Percentiles rank a stretch among this genome's conserved stretches.
These are phyloP conservation scores for Coregonus ussuriensis DNA, from an alignment of 2,797 vertebrate genomes.

Conservation along the genomic window DNA sequence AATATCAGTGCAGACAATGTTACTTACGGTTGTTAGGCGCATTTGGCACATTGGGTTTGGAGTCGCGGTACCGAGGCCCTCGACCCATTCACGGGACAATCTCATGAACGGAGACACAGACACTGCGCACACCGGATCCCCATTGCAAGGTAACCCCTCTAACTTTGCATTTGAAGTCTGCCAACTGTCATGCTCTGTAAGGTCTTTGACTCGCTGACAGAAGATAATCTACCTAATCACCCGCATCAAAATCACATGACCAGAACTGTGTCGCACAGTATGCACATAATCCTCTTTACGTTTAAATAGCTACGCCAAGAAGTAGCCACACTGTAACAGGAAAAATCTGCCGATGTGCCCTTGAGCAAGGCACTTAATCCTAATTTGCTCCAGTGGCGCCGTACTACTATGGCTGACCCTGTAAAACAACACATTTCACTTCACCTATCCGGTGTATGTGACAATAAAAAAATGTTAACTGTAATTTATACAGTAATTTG, in stretches of 20 bases:
- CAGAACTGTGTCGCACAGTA: no score
- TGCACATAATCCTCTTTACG: no score
- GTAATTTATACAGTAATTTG: no score
- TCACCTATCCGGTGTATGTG: no score
- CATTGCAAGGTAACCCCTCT: background rate
- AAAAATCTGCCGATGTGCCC: no score
- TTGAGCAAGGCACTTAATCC: no score
- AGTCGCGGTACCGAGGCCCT: slow-evolving; percentile 50
- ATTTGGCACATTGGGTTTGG: slow-evolving; percentile 17
- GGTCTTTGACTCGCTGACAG: background rate
- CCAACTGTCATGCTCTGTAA: background rate
- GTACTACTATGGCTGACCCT: no score
- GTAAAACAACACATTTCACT: no score
- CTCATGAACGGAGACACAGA: background rate
- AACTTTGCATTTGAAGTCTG: background rate
- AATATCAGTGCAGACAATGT: background rate
- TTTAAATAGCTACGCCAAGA: no score
- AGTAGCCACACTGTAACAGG: no score
- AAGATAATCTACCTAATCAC: background rate
- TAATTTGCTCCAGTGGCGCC: no score
- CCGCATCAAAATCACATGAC: background rate
- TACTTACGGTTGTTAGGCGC: slow-evolving; percentile 8
- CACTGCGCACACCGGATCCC: background rate
- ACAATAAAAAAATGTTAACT: no score
- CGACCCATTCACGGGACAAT: slow-evolving; percentile 61